phyloP scores from a whole-genome alignment of 2,888 invertebrate species.

The Archaeoteleia sp. region DNA sequence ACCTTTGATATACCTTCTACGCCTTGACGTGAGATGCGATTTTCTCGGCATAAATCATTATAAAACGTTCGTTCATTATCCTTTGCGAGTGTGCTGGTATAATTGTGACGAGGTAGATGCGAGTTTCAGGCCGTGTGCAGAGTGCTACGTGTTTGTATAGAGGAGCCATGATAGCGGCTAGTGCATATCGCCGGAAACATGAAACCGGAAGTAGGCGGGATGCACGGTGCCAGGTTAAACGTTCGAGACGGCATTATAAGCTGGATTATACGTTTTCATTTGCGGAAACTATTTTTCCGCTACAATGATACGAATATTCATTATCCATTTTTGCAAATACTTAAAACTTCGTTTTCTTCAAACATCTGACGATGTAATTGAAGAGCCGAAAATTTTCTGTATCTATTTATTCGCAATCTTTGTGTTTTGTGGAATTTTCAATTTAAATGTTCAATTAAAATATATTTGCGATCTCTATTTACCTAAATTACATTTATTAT shows the following conservation, averaged over 20 bases:
- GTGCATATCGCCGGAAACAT: conserved; percentile 56
- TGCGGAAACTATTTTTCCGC: conserved; percentile 38
- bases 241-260: conserved; percentile 48
- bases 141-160: conserved; percentile 27
- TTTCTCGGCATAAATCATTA: conserved; percentile 66
- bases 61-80: conserved; percentile 64
- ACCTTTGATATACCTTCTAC: conserved; percentile 35
- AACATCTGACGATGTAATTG: neutral
- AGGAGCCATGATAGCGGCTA: conserved; percentile 36
- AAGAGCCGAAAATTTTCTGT: no score
- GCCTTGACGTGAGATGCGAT: conserved; percentile 47
- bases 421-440: no score
- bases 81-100: conserved; percentile 63
- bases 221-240: conserved; percentile 51
- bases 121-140: conserved; percentile 51
- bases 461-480: no score
- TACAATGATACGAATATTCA: conserved; percentile 35
- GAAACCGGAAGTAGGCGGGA: conserved; percentile 59
- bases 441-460: no score
- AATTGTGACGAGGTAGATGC: conserved; percentile 63
- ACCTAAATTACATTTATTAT: no score
- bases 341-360: neutral
- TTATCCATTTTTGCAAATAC: conserved; percentile 21
- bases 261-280: conserved; percentile 48
- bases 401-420: no score